Evolutionary conservation across 2,113 vertebrate species (phyloP).

Genomic region (Formicarius rufipectus): DNA sequence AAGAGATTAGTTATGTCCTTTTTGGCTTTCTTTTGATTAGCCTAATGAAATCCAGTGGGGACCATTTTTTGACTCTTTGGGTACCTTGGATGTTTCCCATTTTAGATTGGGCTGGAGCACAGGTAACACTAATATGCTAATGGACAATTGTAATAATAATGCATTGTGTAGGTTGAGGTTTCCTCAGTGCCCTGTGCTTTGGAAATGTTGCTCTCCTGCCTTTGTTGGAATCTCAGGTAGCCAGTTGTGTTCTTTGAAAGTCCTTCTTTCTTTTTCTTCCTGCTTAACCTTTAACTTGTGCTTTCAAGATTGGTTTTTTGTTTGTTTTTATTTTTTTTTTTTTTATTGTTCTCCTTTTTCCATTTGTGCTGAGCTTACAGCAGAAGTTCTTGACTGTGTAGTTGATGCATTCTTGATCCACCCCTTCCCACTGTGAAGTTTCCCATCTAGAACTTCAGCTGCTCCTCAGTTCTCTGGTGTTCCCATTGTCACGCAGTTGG

Average conservation of each 20-base stretch:
- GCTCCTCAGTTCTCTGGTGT: background rate
- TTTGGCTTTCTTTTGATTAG: background rate
- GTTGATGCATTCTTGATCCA: background rate
- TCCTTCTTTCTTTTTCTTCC: background rate
- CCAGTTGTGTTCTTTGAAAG: background rate
- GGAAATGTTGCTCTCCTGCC: background rate
- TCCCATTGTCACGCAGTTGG: rapidly evolving
- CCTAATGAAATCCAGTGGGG: background rate
- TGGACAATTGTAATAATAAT: background rate
- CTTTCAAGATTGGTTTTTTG: background rate
- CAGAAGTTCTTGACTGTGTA: background rate
- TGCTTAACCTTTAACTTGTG: background rate
- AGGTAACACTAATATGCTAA: background rate
- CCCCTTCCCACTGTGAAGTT: background rate
- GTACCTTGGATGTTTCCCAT: background rate
- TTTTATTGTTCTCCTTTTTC: background rate
- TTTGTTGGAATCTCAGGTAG: background rate
- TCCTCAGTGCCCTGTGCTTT: background rate
- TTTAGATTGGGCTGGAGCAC: background rate
- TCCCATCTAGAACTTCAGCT: background rate
- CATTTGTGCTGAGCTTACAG: background rate
- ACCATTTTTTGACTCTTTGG: background rate
- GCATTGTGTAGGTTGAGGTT: background rate
- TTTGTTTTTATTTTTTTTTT: no score
- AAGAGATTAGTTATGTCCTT: background rate